Evolutionary conservation across 2,888 invertebrate species (phyloP), one percentile per base, ranked within the genome.

Genomic region (Metallyticus violacea): DNA sequence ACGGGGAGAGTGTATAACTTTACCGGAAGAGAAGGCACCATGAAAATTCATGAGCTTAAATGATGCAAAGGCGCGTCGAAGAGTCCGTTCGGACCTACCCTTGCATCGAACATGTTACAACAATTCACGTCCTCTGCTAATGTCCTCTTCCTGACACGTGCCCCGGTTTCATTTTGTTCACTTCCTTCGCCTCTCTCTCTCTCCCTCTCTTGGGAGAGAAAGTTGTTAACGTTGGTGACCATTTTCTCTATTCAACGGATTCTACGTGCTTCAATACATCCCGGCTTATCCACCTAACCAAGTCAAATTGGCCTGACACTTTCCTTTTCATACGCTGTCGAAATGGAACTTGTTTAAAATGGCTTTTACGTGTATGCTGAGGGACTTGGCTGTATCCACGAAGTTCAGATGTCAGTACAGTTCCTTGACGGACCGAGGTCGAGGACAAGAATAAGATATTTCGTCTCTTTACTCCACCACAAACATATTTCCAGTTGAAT

Each of bases 11-110:
- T 4, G 26, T 62, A 62, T 62, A 62, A 62, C 40, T 62, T 9
- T 62, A 62, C 22, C 15, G 40, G 76, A 15, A 26, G 83, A n/a
- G 85, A 79, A 76, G 30, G 27, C 25, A 26, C n/a, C 85, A 85
- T 85, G 85, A 85, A 85, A 85, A 85, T 85, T 85, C 85, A 85
- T 85, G 85, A 83, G 79, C 26, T 79, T 85, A 79, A 85, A 85
- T 85, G 79, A 85, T 85, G 85, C 85, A 85, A 26, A 29, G 26
- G 62, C 25, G 26, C 40, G 80, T 40, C 76, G 15, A n/a, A n/a
- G n/a, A n/a, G n/a, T n/a, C n/a, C n/a, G n/a, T n/a, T n/a, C n/a
- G n/a, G n/a, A n/a, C n/a, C 15, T 62, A 15, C 4, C 40, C 22
- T 9, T 9, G 22, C 40, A 62, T 62, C 40, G 40, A 62, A 62